Percentiles rank a stretch among this genome's conserved stretches.
Evolutionary conservation across 2,888 invertebrate genomes (phyloP).

Genomic region (Entomobrya multifasciata): DNA sequence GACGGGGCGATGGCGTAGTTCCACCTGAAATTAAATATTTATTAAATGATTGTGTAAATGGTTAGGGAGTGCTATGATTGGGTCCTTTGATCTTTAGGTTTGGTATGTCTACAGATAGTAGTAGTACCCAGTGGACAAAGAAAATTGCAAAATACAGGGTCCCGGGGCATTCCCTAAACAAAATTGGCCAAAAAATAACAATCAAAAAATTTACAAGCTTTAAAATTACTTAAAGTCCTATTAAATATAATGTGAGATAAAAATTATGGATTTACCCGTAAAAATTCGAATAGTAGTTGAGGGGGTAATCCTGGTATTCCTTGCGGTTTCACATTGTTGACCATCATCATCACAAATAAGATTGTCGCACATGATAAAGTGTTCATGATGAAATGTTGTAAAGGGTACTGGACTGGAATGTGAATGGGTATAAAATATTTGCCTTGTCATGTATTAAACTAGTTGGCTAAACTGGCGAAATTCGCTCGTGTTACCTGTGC

Average conservation of each 20-base stretch:
- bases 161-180: slow-evolving; percentile 44
- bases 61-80: no score
- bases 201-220: no score
- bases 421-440: not conserved
- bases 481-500: not conserved
- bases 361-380: not conserved
- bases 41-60: not conserved
- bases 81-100: no score
- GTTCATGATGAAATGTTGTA: not conserved
- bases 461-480: not conserved
- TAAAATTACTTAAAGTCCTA: no score
- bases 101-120: no score
- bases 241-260: no score
- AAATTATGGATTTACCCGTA: slow-evolving; percentile 18
- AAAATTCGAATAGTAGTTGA: slow-evolving; percentile 35
- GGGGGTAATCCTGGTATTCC: not conserved
- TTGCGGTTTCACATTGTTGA: slow-evolving; percentile 4
- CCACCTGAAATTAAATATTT: slow-evolving; percentile 42
- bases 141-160: slow-evolving; percentile 32
- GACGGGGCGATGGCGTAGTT: slow-evolving; percentile 83
- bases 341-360: not conserved
- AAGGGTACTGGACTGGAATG: not conserved
- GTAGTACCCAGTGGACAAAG: slow-evolving; percentile 47
- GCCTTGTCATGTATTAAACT: not conserved
- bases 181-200: no score